These are phyloP conservation scores for Synanthedon myopaeformis DNA, from an alignment of 2,888 invertebrate genomes.

Conservation along the genomic window DNA sequence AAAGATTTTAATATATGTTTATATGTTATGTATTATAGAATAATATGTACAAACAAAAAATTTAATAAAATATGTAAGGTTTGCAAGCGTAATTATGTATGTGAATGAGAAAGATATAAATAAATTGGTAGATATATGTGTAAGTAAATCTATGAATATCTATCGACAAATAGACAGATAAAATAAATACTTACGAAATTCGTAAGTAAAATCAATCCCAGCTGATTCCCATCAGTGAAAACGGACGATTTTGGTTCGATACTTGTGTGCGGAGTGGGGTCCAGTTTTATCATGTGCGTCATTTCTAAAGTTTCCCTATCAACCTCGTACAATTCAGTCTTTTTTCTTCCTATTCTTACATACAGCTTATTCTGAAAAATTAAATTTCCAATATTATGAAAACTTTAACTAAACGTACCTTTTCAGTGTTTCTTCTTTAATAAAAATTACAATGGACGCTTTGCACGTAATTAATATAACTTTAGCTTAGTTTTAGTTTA, in stretches of 20 bases:
- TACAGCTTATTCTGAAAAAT: constrained; percentile 79
- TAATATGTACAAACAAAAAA: neutral
- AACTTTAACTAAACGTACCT: too few species aligned
- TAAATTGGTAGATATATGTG: neutral
- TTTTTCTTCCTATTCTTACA: constrained; percentile 74
- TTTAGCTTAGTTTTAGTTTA: too few species aligned
- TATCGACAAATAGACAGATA: too few species aligned
- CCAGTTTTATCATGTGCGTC: constrained; percentile 36
- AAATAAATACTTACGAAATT: constrained; percentile 38
- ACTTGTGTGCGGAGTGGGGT: constrained; percentile 33
- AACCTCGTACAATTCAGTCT: constrained; percentile 56
- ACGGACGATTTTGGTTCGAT: constrained; percentile 49
- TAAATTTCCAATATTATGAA: neutral
- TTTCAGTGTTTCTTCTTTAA: too few species aligned
- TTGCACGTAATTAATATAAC: too few species aligned
- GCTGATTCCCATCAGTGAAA: constrained; percentile 56
- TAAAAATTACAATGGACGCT: too few species aligned
- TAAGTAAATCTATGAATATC: too few species aligned
- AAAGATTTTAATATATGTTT: neutral
- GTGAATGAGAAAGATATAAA: too few species aligned
- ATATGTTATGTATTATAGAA: constrained; percentile 1
- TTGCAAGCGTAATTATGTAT: too few species aligned
- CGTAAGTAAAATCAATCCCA: constrained; percentile 63
- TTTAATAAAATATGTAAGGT: too few species aligned
- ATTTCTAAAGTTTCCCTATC: constrained; percentile 53